These are phyloP conservation scores for Limulus polyphemus DNA, from an alignment of 2,888 invertebrate species.

Conservation along the genomic window DNA sequence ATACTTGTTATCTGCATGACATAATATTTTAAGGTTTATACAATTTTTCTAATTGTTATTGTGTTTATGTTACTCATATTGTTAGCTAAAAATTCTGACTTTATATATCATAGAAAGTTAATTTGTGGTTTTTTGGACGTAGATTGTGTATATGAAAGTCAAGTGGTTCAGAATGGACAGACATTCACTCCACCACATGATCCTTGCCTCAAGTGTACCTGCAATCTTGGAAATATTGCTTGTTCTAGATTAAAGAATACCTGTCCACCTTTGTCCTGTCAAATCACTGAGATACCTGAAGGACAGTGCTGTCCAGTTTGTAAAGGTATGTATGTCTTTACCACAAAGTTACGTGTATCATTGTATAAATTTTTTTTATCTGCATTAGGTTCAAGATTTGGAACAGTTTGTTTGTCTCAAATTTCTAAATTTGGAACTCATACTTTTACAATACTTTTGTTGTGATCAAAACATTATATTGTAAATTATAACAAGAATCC, in stretches of 20 bases:
- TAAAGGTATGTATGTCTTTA: slow-evolving; percentile 9
- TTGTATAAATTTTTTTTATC: neutral
- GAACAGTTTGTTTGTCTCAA: neutral
- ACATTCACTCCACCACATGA: slow-evolving; percentile 16
- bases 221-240: slow-evolving; percentile 14
- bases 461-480: too few species aligned
- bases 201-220: slow-evolving; percentile 15
- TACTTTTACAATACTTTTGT: neutral
- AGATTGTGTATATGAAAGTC: slow-evolving; percentile 17
- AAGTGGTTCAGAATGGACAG: slow-evolving; percentile 10
- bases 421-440: neutral
- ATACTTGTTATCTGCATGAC: too few species aligned
- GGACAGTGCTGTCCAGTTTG: slow-evolving; percentile 17
- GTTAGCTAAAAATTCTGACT: neutral
- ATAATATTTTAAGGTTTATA: too few species aligned
- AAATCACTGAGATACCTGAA: slow-evolving; percentile 8
- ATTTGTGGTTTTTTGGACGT: neutral
- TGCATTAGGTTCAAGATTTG: neutral
- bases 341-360: too few species aligned
- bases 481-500: too few species aligned
- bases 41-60: too few species aligned
- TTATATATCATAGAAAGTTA: too few species aligned
- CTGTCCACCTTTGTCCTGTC: slow-evolving; percentile 13
- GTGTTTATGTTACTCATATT: neutral
- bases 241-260: slow-evolving; percentile 4